A percentile compares a stretch with the other conserved stretches of the same genome.
Evolutionary conservation across 2,113 vertebrate genomes (phyloP).

Genomic region (Muscicapa adusta): DNA sequence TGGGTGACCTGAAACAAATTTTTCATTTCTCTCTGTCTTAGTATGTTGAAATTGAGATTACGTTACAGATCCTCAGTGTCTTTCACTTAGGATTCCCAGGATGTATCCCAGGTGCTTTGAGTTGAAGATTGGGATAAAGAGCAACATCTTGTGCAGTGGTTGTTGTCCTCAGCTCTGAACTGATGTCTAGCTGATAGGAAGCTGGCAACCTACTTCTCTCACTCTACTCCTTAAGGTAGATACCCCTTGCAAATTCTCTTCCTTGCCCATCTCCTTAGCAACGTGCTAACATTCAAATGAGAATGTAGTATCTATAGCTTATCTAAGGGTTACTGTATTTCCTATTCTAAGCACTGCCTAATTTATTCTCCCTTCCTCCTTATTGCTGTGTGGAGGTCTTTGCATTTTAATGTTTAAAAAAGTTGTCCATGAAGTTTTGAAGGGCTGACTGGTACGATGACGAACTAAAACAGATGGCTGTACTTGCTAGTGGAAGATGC

Average conservation of each 20-base stretch:
- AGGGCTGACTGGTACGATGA: neutral
- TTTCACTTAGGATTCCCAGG: neutral
- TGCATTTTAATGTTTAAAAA: neutral
- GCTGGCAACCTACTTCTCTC: neutral
- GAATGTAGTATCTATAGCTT: neutral
- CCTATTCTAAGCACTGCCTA: constrained; percentile 6
- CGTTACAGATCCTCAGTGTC: neutral
- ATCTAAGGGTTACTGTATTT: neutral
- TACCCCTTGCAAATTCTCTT: neutral
- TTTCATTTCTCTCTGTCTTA: neutral
- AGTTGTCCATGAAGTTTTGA: neutral
- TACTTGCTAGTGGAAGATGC: neutral
- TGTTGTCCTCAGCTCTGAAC: neutral
- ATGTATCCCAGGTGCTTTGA: neutral
- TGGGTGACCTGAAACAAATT: neutral
- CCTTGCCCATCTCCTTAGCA: constrained; percentile 17
- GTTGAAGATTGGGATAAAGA: neutral
- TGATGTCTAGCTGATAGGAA: neutral
- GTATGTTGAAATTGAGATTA: neutral
- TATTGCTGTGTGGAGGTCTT: neutral
- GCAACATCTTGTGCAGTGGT: neutral
- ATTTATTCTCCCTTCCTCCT: constrained; percentile 1
- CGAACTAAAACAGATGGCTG: neutral
- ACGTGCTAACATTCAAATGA: neutral
- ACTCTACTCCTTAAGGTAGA: neutral